Conservation (phyloP, 35 echinoderm and acorn worm genomes). For the Heliocidaris erythrogramma region DNA sequence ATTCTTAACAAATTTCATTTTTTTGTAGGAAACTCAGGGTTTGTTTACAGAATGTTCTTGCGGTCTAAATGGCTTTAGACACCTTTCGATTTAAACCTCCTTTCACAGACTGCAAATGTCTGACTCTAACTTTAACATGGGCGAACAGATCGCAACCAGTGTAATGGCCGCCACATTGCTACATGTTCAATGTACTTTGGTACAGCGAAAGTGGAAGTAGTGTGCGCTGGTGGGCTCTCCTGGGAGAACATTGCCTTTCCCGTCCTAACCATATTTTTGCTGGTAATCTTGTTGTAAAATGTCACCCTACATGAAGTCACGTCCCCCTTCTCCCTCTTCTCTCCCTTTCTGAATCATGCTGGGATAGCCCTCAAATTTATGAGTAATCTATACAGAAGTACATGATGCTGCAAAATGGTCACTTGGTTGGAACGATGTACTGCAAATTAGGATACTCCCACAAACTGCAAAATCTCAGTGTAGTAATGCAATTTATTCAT, state of each 20-base stretch:
- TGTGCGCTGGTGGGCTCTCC: not conserved
- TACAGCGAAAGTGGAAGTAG: not conserved
- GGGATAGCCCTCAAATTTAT: not conserved
- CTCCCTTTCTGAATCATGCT: not conserved
- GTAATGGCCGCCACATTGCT: too few relatives aligned
- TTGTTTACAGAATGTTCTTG: too few relatives aligned
- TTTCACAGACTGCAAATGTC: too few relatives aligned
- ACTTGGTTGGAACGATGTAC: not conserved
- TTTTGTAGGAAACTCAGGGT: too few relatives aligned
- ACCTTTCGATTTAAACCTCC: too few relatives aligned
- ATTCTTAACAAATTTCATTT: too few relatives aligned
- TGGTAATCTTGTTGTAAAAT: constrained; percentile 5
- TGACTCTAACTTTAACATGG: too few relatives aligned
- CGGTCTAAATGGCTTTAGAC: too few relatives aligned
- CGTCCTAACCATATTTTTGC: not conserved
- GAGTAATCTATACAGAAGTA: not conserved
- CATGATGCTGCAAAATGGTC: not conserved
- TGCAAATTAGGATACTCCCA: too few relatives aligned
- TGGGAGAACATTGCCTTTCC: not conserved
- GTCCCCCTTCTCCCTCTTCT: not conserved
- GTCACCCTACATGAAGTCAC: not conserved
- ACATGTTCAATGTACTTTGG: not conserved
- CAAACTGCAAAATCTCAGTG: too few relatives aligned
- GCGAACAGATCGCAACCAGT: too few relatives aligned
- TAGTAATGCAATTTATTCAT: too few relatives aligned